Percentiles rank a stretch among this genome's conserved stretches.
Evolutionary conservation across 2,113 vertebrate genomes (phyloP).

Genomic region (Pseudonaja textilis): DNA sequence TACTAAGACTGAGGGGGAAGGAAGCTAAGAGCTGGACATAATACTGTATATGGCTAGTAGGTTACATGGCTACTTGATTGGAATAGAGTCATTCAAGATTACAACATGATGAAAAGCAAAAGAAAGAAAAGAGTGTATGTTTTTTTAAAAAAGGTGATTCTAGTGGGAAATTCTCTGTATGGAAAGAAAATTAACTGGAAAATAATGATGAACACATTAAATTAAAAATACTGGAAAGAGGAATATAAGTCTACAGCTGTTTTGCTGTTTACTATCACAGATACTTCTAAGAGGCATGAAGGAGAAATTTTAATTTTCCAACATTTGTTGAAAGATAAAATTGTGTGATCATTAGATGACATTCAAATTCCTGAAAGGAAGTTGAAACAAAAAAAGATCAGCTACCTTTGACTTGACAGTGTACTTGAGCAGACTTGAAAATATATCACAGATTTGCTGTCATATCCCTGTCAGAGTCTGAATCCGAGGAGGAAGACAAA

Average conservation of each 20-base stretch:
- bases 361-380: not conserved
- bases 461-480: too few species aligned
- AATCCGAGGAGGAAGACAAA: too few species aligned
- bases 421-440: not conserved
- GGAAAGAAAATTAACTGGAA: not conserved
- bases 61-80: not conserved
- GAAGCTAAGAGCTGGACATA: not conserved
- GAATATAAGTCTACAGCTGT: not conserved
- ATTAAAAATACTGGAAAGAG: not conserved
- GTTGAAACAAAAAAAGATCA: not conserved
- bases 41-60: not conserved
- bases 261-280: not conserved
- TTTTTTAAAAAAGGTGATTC: not conserved
- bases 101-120: not conserved
- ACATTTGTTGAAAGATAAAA: not conserved
- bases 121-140: not conserved
- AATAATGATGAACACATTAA: not conserved
- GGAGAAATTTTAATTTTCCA: not conserved
- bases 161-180: not conserved
- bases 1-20: not conserved
- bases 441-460: not conserved
- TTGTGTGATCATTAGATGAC: not conserved
- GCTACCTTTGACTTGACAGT: not conserved
- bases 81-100: not conserved
- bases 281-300: not conserved